phyloP scores from a whole-genome alignment of 2,888 invertebrate species.

The Mesoligia furuncula region DNA sequence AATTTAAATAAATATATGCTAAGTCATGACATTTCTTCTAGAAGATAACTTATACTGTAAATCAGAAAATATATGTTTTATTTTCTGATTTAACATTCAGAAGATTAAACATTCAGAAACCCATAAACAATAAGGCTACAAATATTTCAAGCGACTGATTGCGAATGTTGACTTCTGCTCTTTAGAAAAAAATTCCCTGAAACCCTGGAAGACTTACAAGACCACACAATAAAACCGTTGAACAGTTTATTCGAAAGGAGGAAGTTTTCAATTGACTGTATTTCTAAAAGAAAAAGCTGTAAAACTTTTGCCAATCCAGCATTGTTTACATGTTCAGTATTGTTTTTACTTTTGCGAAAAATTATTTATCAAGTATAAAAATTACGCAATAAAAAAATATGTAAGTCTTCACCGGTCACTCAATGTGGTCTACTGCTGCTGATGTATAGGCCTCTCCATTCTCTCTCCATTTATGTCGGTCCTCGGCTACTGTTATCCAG shows the following conservation, averaged over 20 bases:
- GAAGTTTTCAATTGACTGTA: conserved; percentile 1
- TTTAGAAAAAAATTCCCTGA: conserved; percentile 5
- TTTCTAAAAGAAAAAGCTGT: background rate
- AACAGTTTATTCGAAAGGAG: background rate
- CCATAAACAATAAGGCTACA: background rate
- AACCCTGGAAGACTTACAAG: conserved; percentile 1
- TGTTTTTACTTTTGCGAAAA: background rate
- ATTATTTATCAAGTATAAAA: background rate
- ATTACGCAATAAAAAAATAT: background rate
- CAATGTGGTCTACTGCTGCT: background rate
- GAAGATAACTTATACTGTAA: background rate
- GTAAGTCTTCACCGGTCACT: background rate
- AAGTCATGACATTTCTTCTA: background rate
- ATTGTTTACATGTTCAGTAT: background rate
- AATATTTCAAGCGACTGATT: background rate
- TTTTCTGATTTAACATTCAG: too few species aligned
- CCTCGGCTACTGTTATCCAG: background rate
- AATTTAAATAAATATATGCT: too few species aligned
- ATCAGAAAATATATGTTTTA: background rate
- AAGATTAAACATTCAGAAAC: too few species aligned
- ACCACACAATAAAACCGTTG: conserved; percentile 9
- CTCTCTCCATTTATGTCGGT: too few species aligned
- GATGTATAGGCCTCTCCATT: background rate
- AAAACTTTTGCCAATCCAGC: background rate
- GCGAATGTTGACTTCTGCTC: background rate